phyloP scores from a whole-genome alignment of 2,797 vertebrate species.

The Enteromius treurensis region DNA sequence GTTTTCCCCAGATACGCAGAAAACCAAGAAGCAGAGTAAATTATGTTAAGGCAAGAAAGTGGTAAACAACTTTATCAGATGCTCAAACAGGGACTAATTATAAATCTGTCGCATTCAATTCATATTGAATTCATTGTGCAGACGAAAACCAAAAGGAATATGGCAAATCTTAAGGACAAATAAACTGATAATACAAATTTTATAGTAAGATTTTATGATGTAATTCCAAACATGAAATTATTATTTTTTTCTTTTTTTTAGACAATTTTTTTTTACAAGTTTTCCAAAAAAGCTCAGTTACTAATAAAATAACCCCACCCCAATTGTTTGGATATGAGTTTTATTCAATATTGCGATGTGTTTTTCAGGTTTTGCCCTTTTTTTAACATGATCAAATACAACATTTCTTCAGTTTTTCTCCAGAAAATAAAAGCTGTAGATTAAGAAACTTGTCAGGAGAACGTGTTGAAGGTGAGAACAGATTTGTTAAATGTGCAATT shows the following conservation, averaged over 20 bases:
- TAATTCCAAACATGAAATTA: not conserved
- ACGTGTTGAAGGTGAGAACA: slow-evolving; percentile 33
- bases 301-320: not conserved
- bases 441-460: slow-evolving; percentile 60
- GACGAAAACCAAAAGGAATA: not conserved
- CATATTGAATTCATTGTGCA: slow-evolving; percentile 31
- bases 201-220: not conserved
- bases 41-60: slow-evolving; percentile 55
- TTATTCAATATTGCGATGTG: not conserved
- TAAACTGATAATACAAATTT: not conserved
- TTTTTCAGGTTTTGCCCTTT: not conserved
- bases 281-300: not conserved
- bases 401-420: slow-evolving; percentile 38
- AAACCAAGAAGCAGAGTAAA: slow-evolving; percentile 66
- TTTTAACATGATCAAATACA: not conserved
- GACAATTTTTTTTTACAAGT: no score
- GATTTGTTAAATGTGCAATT: slow-evolving; percentile 33
- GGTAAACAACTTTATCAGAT: slow-evolving; percentile 52
- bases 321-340: not conserved
- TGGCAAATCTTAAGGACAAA: slow-evolving; percentile 57
- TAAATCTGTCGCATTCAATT: slow-evolving; percentile 52
- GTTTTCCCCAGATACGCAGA: slow-evolving; percentile 62
- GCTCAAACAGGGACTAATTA: slow-evolving; percentile 59
- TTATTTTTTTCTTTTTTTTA: no score
- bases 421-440: slow-evolving; percentile 60